phyloP scores from a whole-genome alignment of 35 echinoderm and acorn worm species.

The Lytechinus variegatus region DNA sequence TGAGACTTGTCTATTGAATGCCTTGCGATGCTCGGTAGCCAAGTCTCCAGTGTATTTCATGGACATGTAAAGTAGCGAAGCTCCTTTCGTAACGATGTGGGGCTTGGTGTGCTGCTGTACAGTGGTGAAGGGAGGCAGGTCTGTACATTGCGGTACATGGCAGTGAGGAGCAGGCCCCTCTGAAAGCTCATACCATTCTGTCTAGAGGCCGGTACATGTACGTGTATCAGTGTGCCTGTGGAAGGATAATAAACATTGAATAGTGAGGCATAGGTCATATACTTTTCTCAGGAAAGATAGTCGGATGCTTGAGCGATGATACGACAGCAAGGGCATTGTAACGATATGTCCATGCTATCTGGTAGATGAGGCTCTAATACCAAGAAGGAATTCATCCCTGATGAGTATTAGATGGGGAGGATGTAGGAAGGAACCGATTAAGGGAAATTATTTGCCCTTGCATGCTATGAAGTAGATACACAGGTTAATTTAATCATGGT shows the following conservation, averaged over 20 bases:
- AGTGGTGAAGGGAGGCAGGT: background rate
- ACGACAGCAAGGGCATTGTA: background rate
- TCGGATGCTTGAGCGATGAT: background rate
- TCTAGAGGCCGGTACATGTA: background rate
- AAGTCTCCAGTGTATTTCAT: background rate
- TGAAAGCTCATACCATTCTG: background rate
- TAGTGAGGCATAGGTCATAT: background rate
- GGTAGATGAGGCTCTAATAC: background rate
- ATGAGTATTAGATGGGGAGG: background rate
- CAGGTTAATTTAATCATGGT: background rate
- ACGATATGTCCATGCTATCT: background rate
- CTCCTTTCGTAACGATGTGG: background rate
- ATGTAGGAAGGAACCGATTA: slow-evolving; percentile 1
- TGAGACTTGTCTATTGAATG: background rate
- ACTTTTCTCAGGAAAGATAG: background rate
- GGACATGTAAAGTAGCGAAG: background rate
- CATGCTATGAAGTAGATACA: background rate
- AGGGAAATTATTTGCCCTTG: slow-evolving; percentile 1
- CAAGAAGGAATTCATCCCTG: slow-evolving; percentile 1
- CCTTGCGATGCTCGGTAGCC: background rate
- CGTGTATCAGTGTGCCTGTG: background rate
- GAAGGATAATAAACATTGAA: slow-evolving; percentile 5
- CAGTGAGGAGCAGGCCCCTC: background rate
- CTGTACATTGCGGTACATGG: background rate
- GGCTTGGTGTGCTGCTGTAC: background rate